A percentile compares a stretch with the other conserved stretches of the same genome.
Evolutionary conservation across 2,888 invertebrate species (phyloP).

Genomic region (Acanthosepion pharaonis): DNA sequence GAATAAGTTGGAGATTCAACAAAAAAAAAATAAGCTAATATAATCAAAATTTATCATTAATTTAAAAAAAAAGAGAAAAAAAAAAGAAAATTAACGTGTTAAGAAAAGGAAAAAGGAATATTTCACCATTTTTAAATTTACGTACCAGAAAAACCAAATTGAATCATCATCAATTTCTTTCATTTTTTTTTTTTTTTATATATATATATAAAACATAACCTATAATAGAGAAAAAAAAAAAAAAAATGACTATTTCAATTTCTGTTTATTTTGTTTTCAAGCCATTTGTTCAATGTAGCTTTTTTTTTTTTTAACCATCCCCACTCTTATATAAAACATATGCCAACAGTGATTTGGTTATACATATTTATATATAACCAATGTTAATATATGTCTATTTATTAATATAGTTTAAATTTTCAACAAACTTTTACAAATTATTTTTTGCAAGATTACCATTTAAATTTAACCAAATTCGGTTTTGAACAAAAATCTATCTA

Average conservation of each 20-base stretch:
- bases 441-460: no score
- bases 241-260: neutral
- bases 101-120: neutral
- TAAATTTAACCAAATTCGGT: neutral
- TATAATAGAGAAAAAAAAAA: neutral
- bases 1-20: neutral
- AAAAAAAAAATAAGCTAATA: neutral
- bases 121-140: neutral
- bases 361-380: conserved; percentile 39
- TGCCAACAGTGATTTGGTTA: neutral
- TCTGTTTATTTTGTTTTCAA: neutral
- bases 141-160: neutral
- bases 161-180: neutral
- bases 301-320: neutral
- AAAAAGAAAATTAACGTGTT: neutral
- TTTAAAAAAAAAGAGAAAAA: neutral
- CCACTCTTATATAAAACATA: neutral
- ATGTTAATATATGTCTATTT: neutral
- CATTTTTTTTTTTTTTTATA: neutral
- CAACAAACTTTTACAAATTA: no score
- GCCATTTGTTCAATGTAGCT: neutral
- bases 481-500: neutral
- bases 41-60: neutral
- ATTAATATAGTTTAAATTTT: neutral
- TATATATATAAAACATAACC: neutral